Evolutionary conservation across 2,797 vertebrate genomes (phyloP), one percentile per base, ranked within the genome.

Genomic region (Pseudochirops corinnae): DNA sequence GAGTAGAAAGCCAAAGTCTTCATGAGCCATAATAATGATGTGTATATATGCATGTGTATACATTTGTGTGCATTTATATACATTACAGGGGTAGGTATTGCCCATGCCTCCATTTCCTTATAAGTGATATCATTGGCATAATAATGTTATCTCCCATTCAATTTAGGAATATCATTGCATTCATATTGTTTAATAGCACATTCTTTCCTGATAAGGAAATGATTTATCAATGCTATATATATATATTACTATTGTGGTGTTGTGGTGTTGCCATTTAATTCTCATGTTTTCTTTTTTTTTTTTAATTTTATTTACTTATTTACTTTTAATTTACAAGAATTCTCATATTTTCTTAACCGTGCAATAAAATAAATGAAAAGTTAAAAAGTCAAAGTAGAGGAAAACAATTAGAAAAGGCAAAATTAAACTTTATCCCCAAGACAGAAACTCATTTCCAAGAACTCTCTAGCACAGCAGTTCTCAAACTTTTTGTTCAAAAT

Each of bases 341-440:
- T 57, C 29, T 26, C 96, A 96, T 55, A 92, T 39, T 50, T 92
- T 95, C 95, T 92, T 94, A 13, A 90, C 91, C 26, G 93, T 26
- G 28, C 58, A 58, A 46, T 21, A 95, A 1, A 87, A 92, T 39
- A 57, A 95, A 95, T 95, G 5, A 39, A 39, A 74, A 39, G 67
- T 16, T 39, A 39, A 74, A 74, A 74, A 39, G 62, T n/a, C 62
- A 67, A 33, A 62, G 60, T 62, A 5, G 16, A 67, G 62, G 13
- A n/a, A 74, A 74, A 39, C 18, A 7, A 67, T 74, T 39, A 39
- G 67, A 39, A 74, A 74, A 39, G n/a, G 18, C 67, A 74, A 74
- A 74, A 21, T 39, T 7, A 74, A 74, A 16, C 67, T 39, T 74
- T 39, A 39, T 16, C n/a, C 1, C 67, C n/a, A 39, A 74, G 67